A percentile compares a stretch with the other conserved stretches of the same genome.
phyloP scores from a whole-genome alignment of 1,140 invertebrate genomes.

The Melitaea cinxia region DNA sequence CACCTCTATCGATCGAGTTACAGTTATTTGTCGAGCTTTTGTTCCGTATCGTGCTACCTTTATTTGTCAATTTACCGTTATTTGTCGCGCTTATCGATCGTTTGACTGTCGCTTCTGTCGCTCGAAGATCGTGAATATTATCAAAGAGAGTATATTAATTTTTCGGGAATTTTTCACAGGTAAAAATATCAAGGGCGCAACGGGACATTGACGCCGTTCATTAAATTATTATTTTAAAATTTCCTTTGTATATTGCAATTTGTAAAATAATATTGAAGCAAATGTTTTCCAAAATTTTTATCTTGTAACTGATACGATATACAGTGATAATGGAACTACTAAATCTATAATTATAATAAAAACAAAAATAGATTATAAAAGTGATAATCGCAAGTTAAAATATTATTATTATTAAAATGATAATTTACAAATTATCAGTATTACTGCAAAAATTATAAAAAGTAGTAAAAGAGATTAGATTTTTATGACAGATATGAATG shows the following conservation, averaged over 20 bases:
- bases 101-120: too few relatives aligned
- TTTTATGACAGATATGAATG: conserved; percentile 9
- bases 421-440: conserved; percentile 6
- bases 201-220: conserved; percentile 92
- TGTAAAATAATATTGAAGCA: neutral
- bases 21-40: neutral
- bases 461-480: neutral
- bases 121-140: neutral
- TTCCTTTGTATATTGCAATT: neutral
- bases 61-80: neutral
- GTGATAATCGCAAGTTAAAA: neutral
- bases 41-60: neutral
- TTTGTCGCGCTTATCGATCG: too few relatives aligned
- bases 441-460: conserved; percentile 5
- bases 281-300: neutral
- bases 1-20: neutral
- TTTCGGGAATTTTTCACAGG: conserved; percentile 60
- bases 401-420: conserved; percentile 3
- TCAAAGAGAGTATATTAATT: conserved; percentile 5
- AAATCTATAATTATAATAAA: neutral
- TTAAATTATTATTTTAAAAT: conserved; percentile 43
- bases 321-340: neutral
- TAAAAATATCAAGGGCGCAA: conserved; percentile 96
- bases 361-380: neutral
- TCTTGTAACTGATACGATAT: neutral